Evolutionary conservation across 1,140 invertebrate species (phyloP).

Genomic region (Lanistes nyassanus): DNA sequence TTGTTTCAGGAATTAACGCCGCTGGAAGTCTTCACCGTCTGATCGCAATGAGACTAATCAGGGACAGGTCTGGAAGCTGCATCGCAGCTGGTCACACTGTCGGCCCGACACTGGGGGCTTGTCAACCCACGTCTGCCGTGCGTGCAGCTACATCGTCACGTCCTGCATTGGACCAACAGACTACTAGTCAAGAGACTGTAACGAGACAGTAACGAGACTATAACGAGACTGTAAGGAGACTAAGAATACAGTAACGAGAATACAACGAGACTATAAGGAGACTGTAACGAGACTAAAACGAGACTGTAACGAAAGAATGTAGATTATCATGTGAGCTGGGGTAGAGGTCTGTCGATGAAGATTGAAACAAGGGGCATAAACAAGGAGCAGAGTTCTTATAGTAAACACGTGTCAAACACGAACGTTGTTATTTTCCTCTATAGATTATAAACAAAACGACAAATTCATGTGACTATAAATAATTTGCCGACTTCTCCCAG

Average conservation of each 20-base stretch:
- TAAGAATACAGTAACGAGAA: neutral
- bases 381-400: neutral
- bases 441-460: neutral
- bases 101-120: too few species aligned
- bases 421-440: neutral
- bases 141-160: too few species aligned
- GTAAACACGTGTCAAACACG: neutral
- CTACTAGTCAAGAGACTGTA: too few species aligned
- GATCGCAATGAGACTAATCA: neutral
- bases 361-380: too few species aligned
- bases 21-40: neutral
- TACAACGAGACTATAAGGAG: neutral
- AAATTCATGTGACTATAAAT: neutral
- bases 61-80: neutral
- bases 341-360: too few species aligned
- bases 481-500: conserved; percentile 5
- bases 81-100: too few species aligned
- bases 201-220: too few species aligned
- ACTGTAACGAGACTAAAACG: neutral
- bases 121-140: too few species aligned
- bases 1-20: neutral
- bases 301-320: too few species aligned
- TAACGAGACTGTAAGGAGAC: too few species aligned
- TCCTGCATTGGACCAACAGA: too few species aligned
- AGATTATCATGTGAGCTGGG: too few species aligned